These are phyloP conservation scores for Chaetodon trifasciatus DNA, from an alignment of 2,797 vertebrate species.

Conservation along the genomic window DNA sequence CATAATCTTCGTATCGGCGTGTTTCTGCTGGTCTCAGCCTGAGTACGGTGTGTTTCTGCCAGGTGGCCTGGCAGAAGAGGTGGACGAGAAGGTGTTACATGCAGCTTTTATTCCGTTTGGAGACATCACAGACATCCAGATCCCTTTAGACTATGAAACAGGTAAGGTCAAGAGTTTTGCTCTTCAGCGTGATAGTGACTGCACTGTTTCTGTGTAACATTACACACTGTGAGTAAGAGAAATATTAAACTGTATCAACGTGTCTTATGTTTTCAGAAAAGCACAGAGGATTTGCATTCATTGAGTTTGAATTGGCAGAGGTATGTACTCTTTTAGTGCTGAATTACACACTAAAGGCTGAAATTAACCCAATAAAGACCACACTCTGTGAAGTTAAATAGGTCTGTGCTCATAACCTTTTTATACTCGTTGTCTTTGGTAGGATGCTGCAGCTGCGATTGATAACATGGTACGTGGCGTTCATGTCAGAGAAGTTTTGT, in stretches of 20 bases:
- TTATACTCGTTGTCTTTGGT: conserved; percentile 25
- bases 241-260: not conserved
- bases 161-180: conserved; percentile 76
- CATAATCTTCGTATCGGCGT: not conserved
- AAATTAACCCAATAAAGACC: not conserved
- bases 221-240: fast-evolving
- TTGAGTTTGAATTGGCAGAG: conserved; percentile 97
- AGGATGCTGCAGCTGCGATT: conserved; percentile 98
- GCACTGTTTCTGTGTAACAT: not conserved
- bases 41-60: conserved; percentile 29
- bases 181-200: not conserved
- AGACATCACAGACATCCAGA: conserved; percentile 97
- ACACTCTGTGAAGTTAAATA: not conserved
- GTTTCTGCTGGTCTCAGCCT: not conserved
- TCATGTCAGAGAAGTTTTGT: not conserved
- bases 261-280: conserved; percentile 88
- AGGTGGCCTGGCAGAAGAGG: conserved; percentile 97
- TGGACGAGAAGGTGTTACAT: conserved; percentile 96
- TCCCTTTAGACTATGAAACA: conserved; percentile 97
- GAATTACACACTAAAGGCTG: not conserved
- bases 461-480: conserved; percentile 94
- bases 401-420: not conserved
- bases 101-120: conserved; percentile 98
- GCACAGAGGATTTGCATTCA: conserved; percentile 96
- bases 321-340: conserved; percentile 76